Base-by-base conservation (phyloP, 1,140 invertebrate genomes). In the Drosophila biarmipes region DNA sequence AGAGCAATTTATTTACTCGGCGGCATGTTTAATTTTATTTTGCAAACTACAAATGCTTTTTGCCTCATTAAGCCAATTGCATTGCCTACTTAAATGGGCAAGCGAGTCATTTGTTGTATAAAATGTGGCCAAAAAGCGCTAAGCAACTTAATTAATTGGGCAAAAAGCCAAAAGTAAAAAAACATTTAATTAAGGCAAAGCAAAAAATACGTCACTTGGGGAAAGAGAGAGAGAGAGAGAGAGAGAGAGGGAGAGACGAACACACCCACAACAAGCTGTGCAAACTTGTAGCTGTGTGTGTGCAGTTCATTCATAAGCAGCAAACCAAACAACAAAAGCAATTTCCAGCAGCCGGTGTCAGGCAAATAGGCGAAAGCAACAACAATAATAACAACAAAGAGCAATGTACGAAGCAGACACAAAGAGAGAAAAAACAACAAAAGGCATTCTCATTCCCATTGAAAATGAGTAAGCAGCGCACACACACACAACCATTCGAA, bases 61-160 rank as follows among this genome's bases (percentile, higher is more conserved):
- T 53, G 55, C 14, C 37, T 78, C 66, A 73, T 82, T 82, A 87
- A 64, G 55, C 62, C 46, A 35, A 58, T 63, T 67, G 38, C 61
- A 45, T 73, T 86, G 82, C 82, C 54, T 86, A 86, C 69, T 61
- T 87, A 87, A 71, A 75, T 87, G 82, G 82, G 82, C 82, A 89
- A 24, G 38, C 34, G 31, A 46, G 17, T 17, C 34, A 52, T 31
- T 45, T 14, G 48, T 17, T 42, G 51, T 52, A 57, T 56, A 38
- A 40, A 49, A 56, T 40, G n/a, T 38, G 35, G 2, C 31, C 43
- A 55, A 51, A 61, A 67, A 31, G 66, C 45, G 48, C 52, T 53
- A 67, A 58, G 58, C 61, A 48, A 62, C 74, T 64, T 68, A 86
- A 87, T 82, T 78, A 86, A 79, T 87, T 82, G 82, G 54, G 37